Base-by-base conservation (phyloP, 2,888 invertebrate species). In the Ischnus inquisitorius region DNA sequence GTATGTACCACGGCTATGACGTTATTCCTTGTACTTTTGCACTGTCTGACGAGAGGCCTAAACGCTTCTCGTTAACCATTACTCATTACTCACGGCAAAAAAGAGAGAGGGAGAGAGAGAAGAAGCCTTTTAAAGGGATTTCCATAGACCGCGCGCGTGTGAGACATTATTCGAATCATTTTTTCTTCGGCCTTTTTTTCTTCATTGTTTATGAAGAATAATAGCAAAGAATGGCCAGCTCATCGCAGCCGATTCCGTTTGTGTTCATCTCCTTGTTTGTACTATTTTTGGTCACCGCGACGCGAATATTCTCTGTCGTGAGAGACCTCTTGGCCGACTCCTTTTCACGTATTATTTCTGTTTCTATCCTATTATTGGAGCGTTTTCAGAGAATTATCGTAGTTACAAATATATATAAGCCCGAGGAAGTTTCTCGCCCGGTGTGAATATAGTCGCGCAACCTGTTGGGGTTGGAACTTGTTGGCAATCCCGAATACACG, bases 21-120 rank as follows among this genome's bases (percentile, higher is more conserved):
- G 79, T 76, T 83, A 60, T 60, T 43, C 57, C 51, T 72, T 34
- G 68, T 19, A 69, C 67, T 67, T 46, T 57, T 16, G 57, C 54
- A 19, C 57, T 41, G 76, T 57, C 22, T 67, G 62, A 60, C 14
- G n/a, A 39, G 25, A 14, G 43, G 43, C 39, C 78, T 80, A 64
- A 84, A 69, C 81, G 78, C 51, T 84, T 84, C 81, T 84, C 68
- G 64, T 77, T 84, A 84, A 68, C 28, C 77, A 78, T 84, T 81
- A 84, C 84, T 84, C 84, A 84, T 81, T 81, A 76, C 62, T 77
- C 68, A 46, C 12, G 46, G 14, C 57, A n/a, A n/a, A n/a, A n/a
- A n/a, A n/a, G 25, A 14, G 57, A 28, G 57, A 25, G 28, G 28
- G n/a, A n/a, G n/a, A n/a, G n/a, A n/a, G n/a, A n/a, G n/a, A 8